A percentile compares a stretch with the other conserved stretches of the same genome.
Conservation (phyloP, 2,797 vertebrate species). For the Esox lucius region DNA sequence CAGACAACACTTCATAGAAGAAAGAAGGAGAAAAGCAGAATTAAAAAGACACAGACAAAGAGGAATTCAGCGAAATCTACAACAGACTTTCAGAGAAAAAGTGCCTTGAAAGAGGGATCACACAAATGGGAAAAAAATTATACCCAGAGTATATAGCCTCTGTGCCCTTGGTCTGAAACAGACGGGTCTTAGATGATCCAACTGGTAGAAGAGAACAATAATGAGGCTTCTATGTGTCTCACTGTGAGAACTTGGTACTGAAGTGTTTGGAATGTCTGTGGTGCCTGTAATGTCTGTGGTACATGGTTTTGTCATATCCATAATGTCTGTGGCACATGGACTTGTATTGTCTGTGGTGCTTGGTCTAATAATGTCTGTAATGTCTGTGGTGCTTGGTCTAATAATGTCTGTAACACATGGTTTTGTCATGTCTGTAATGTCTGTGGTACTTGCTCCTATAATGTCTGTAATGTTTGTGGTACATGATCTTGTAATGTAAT, state of each 20-base stretch:
- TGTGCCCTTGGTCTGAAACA: not conserved
- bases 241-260: conserved; percentile 52
- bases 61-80: conserved; percentile 20
- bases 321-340: too few species aligned
- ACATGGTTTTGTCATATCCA: too few species aligned
- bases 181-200: conserved; percentile 31
- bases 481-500: too few species aligned
- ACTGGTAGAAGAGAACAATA: conserved; percentile 35
- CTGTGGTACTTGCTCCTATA: conserved; percentile 17
- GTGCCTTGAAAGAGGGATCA: not conserved
- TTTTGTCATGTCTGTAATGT: too few species aligned
- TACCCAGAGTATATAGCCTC: not conserved
- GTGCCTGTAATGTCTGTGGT: too few species aligned
- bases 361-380: too few species aligned
- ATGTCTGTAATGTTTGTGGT: conserved; percentile 4
- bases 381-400: too few species aligned
- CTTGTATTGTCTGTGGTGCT: too few species aligned
- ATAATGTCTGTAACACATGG: too few species aligned
- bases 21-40: conserved; percentile 24
- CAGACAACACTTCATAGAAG: conserved; percentile 50
- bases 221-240: conserved; percentile 71
- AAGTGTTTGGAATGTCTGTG: too few species aligned
- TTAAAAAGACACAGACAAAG: conserved; percentile 27
- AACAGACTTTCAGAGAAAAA: conserved; percentile 8
- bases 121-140: not conserved